Conservation (phyloP, 1,140 invertebrate genomes). For the Ganaspis sp. region DNA sequence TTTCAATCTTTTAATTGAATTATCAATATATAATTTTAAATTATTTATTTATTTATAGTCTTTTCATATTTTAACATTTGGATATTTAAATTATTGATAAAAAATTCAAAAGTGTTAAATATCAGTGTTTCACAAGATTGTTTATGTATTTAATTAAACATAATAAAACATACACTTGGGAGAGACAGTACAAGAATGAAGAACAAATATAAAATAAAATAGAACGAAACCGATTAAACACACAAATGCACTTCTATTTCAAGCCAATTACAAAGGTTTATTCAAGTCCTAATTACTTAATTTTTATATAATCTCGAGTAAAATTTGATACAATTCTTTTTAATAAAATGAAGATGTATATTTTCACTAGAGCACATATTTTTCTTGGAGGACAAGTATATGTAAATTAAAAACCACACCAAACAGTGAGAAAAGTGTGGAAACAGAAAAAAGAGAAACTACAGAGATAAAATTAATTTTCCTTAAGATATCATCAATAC, state of each 20-base stretch:
- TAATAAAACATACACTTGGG: constrained; percentile 9
- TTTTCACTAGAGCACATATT: neutral
- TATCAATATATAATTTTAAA: neutral
- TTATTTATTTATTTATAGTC: neutral
- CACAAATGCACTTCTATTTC: constrained; percentile 13
- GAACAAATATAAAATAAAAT: neutral
- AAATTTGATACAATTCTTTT: neutral
- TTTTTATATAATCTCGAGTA: neutral
- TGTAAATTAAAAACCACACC: constrained; percentile 20
- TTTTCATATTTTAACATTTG: no score
- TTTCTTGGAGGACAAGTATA: no score
- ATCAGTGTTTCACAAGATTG: neutral
- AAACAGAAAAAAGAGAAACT: neutral
- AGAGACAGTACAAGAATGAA: neutral
- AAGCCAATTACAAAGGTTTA: neutral
- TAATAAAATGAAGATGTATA: neutral
- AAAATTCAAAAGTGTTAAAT: neutral
- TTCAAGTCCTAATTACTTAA: neutral
- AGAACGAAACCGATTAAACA: constrained; percentile 6
- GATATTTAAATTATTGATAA: neutral
- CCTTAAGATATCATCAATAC: neutral
- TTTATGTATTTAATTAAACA: neutral
- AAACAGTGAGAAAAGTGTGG: constrained; percentile 15
- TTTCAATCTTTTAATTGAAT: neutral
- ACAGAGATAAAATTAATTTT: constrained; percentile 1